phyloP scores from a whole-genome alignment of 2,797 vertebrate genomes.

The Adelosebastes latens region DNA sequence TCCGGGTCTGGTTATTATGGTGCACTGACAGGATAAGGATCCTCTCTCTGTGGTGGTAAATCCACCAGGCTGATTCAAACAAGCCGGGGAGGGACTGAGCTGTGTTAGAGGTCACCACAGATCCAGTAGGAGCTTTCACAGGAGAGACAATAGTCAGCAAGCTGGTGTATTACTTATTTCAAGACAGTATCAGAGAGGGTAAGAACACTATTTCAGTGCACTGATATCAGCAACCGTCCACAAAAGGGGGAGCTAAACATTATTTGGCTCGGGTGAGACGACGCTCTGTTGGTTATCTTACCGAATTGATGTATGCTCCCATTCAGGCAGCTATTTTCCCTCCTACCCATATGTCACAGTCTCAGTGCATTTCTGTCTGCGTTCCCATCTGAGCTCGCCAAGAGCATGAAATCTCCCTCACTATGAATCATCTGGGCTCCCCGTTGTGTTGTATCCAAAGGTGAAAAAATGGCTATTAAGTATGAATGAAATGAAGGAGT shows the following conservation, averaged over 20 bases:
- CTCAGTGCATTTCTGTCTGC: constrained; percentile 33
- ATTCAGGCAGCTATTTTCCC: constrained; percentile 28
- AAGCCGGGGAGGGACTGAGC: not conserved
- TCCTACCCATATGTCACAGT: constrained; percentile 42
- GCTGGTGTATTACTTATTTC: not conserved
- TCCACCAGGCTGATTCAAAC: not conserved
- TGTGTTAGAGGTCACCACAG: constrained; percentile 6
- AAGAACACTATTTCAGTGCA: constrained; percentile 8
- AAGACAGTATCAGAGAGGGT: not conserved
- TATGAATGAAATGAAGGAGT: constrained; percentile 33
- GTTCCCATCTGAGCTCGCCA: constrained; percentile 21
- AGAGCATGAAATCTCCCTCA: constrained; percentile 53
- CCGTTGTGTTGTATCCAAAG: constrained; percentile 36
- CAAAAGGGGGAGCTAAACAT: constrained; percentile 5
- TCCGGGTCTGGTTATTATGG: not conserved
- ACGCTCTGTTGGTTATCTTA: constrained; percentile 27
- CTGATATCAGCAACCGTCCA: not conserved
- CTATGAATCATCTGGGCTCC: constrained; percentile 54
- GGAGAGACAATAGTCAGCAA: not conserved
- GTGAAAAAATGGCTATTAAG: constrained; percentile 55
- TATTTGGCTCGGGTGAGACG: constrained; percentile 13
- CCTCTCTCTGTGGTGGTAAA: not conserved
- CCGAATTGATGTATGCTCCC: constrained; percentile 14
- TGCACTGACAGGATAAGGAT: not conserved
- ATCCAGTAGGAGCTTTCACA: not conserved